Evolutionary conservation across 2,113 vertebrate species (phyloP).

Genomic region (Phalacrocorax aristotelis): DNA sequence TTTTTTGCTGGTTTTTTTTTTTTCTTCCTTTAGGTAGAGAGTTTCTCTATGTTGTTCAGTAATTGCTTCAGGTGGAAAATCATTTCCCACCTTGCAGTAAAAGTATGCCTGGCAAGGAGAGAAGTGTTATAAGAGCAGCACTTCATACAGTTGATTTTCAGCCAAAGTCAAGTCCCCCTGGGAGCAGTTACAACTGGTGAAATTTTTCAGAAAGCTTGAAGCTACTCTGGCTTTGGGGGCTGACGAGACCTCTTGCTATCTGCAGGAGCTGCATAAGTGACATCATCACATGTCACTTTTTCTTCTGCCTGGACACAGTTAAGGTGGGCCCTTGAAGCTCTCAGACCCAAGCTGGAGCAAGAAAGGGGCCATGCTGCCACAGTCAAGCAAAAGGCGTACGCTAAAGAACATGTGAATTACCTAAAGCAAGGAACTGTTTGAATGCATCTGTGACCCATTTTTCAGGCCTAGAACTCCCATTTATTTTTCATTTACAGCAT

Average conservation of each 20-base stretch:
- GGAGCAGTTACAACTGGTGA: background rate
- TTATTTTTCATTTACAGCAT: background rate
- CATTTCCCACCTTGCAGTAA: conserved; percentile 2
- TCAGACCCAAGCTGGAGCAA: background rate
- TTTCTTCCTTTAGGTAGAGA: background rate
- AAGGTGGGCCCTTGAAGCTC: background rate
- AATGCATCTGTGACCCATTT: background rate
- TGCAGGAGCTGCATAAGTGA: background rate
- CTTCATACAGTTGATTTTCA: conserved; percentile 23
- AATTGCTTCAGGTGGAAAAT: conserved; percentile 19
- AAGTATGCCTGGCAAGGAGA: conserved; percentile 16
- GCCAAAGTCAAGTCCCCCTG: conserved; percentile 6
- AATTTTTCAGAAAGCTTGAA: background rate
- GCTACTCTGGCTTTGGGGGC: background rate
- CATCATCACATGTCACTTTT: background rate
- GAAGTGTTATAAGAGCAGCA: conserved; percentile 15
- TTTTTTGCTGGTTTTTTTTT: background rate
- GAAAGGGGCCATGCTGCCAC: background rate
- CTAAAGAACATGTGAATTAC: background rate
- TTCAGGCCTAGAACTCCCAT: background rate
- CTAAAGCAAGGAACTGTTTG: background rate
- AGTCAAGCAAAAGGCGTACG: background rate
- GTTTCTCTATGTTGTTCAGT: background rate
- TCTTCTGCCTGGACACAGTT: background rate
- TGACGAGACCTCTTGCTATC: background rate